Conservation (phyloP, 2,113 vertebrate genomes). For the Chaenocephalus aceratus region DNA sequence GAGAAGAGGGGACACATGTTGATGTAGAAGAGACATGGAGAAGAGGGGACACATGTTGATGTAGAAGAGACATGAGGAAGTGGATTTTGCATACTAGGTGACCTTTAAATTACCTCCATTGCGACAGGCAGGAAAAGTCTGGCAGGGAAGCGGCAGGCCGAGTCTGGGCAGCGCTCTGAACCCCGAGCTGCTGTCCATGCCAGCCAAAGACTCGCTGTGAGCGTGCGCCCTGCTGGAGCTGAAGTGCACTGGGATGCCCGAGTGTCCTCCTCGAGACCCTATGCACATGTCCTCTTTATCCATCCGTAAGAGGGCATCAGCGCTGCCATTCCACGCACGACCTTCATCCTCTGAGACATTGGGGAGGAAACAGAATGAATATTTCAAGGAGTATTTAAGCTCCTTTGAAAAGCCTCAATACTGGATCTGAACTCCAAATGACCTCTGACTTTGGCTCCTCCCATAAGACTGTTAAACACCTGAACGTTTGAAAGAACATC, state of each 20-base stretch:
- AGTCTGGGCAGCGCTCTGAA: slow-evolving; percentile 86
- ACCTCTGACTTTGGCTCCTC: slow-evolving; percentile 29
- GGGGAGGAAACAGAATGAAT: slow-evolving; percentile 5
- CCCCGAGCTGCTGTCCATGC: slow-evolving; percentile 79
- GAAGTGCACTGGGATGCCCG: slow-evolving; percentile 88
- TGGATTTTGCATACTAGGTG: no score
- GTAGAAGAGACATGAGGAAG: no score
- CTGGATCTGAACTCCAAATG: slow-evolving; percentile 6
- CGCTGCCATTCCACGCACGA: slow-evolving; percentile 86
- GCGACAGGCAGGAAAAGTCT: slow-evolving; percentile 92
- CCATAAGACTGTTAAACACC: no score
- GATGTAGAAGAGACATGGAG: no score
- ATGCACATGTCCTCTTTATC: slow-evolving; percentile 85
- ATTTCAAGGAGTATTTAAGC: slow-evolving; percentile 23
- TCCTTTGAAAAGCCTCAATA: not conserved
- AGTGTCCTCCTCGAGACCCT: slow-evolving; percentile 74
- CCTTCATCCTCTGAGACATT: slow-evolving; percentile 83
- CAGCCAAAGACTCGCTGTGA: slow-evolving; percentile 81
- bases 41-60: no score
- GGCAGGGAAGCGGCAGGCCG: slow-evolving; percentile 89
- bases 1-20: no score
- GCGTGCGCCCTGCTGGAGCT: slow-evolving; percentile 82
- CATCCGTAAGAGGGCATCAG: slow-evolving; percentile 80
- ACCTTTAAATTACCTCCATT: slow-evolving; percentile 86
- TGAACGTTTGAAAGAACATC: no score